Base-by-base conservation (phyloP, 2,113 vertebrate species). In the Gadus macrocephalus region DNA sequence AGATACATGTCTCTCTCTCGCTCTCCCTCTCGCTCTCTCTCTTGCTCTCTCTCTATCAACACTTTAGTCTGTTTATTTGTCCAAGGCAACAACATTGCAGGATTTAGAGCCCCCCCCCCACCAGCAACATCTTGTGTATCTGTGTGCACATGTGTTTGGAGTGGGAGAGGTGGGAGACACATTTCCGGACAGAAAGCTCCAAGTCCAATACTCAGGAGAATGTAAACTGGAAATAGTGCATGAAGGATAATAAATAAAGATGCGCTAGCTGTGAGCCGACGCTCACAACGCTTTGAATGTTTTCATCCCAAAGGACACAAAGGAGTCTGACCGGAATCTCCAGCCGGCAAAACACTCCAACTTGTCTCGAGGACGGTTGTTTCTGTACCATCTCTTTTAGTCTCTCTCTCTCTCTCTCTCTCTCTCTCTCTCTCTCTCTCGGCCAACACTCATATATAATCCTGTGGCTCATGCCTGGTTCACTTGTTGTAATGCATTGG, bases 1-100 rank as follows among this genome's bases (percentile, higher is more conserved):
- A 80, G 73, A 75, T 77, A 75, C 72, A 77, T 77, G 84, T 49
- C n/a, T 69, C 12, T 68, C 55, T 69, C 42, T 49, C 42, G 8
- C 11, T 49, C 42, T 49, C 42, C 11, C 42, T 49, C 42, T 49
- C 42, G 8, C 15, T 69, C 12, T 68, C 55, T 69, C 86, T 78
- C 77, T 95, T 78, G 49, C 62, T 79, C 84, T 79, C 67, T 83
- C 78, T 93, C 92, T 94, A 93, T 96, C 94, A 94, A 94, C 94
- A 95, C 94, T 95, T 94, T 76, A 78, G 72, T 2, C 65, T 69
- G 93, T 96, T 97, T 96, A 94, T 97, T 97, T 96, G 93, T 93
- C 90, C 92, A 90, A 87, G 92, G 89, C 92, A 93, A 81, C 92
- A 90, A 91, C 93, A 72, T 92, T 83, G 88, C 89, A 89, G 90